Conservation (phyloP, 92 coral and sea anemone species). For the Phenganax marumi region DNA sequence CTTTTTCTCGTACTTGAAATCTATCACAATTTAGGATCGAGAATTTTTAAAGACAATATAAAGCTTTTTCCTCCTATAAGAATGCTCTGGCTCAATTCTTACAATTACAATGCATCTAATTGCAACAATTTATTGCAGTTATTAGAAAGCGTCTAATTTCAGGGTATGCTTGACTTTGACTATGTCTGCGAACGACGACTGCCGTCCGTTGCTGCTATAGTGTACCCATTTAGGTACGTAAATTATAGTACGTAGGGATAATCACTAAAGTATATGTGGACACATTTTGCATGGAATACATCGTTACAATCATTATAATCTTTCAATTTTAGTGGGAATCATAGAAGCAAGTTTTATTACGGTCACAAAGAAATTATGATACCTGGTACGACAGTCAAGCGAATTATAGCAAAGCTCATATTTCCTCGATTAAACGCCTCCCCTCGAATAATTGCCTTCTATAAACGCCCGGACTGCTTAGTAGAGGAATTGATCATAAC, state of each 20-base stretch:
- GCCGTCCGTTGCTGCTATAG: conserved; percentile 97
- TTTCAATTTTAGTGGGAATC: conserved; percentile 73
- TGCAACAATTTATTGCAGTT: too few relatives aligned
- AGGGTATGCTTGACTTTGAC: conserved; percentile 99
- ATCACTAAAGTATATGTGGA: not conserved
- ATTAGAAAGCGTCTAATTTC: conserved; percentile 1
- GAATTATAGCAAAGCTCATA: too few relatives aligned
- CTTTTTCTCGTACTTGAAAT: too few relatives aligned
- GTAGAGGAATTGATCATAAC: not conserved
- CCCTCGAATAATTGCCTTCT: too few relatives aligned
- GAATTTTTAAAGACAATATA: too few relatives aligned
- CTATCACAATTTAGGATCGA: too few relatives aligned
- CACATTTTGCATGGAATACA: not conserved
- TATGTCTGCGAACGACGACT: conserved; percentile 89
- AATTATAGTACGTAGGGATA: not conserved
- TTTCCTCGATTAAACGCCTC: too few relatives aligned
- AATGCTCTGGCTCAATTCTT: not conserved
- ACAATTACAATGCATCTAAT: too few relatives aligned
- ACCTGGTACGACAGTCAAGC: conserved; percentile 65
- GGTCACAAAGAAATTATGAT: conserved; percentile 99
- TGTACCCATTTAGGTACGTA: conserved; percentile 88
- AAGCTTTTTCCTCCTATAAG: not conserved
- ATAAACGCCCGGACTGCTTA: not conserved
- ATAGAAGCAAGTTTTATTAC: conserved; percentile 90
- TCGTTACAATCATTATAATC: not conserved